Base-by-base conservation (phyloP, 2,797 vertebrate genomes). In the Falco novaeseelandiae region DNA sequence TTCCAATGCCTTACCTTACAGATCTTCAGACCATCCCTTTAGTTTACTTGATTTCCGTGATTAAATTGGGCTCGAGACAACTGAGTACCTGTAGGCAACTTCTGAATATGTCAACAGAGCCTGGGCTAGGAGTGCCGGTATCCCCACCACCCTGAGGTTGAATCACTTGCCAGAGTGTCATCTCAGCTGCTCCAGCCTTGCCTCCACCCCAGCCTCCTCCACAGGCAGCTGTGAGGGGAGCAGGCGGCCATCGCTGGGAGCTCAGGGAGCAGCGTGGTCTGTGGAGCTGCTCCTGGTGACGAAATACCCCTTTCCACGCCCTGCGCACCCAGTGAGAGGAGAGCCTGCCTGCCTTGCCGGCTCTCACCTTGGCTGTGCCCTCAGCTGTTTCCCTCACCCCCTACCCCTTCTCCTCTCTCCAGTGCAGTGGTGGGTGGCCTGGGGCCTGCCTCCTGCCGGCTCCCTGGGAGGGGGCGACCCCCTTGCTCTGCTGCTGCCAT, bases 161-260 rank as follows among this genome's bases (percentile, higher is more conserved):
- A 73, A 79, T 34, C 3, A 1, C 71, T 93, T 69, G 29, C 34
- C 54, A 58, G 44, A 61, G 44, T n/a, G 32, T 76, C 21, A 2
- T 61, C 26, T 89, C 44, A 27, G 3, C 19, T 32, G 14, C 29
- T 70, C 51, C 62, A 72, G 32, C 32, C 18, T 58, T 38, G 62
- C 57, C 87, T 73, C 55, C 34, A 29, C 22, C 48, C 19, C 38
- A 71, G 44, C 18, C 48, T 80, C 46, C 55, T 65, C 12, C 58
- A 11, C 5, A n/a, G 5, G 12, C 11, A 19, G 17, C 30, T 40
- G 34, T 2, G 10, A 77, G 49, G 27, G 25, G 36, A 61, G 51
- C 6, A 10, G 73, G 27, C 54, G 57, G 46, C 20, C 0, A 0
- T 12, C 1, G 0, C 17, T 34, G 36, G 63, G 29, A 87, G 48